Conservation (phyloP, 2,888 invertebrate genomes). For the Lordiphosa fenestrarum region DNA sequence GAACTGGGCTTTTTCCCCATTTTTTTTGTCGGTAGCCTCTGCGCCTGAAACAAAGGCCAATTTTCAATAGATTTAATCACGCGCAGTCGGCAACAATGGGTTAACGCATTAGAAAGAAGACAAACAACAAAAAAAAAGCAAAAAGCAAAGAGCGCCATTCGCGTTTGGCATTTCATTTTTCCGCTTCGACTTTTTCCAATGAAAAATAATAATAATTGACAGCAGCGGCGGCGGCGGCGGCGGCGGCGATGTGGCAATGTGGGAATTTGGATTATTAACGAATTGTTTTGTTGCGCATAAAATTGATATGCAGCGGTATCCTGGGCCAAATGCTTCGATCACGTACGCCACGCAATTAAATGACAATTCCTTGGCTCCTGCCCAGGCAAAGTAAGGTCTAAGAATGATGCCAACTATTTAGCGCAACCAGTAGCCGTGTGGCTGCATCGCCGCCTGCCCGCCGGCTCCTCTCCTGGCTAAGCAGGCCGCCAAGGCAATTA, state of each 20-base stretch:
- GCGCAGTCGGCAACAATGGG: conserved; percentile 64
- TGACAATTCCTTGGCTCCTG: conserved; percentile 77
- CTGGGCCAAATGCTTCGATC: conserved; percentile 74
- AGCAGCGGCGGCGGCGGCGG: conserved; percentile 60
- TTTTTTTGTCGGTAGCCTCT: conserved; percentile 51
- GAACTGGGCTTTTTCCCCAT: conserved; percentile 12
- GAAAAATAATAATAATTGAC: conserved; percentile 74
- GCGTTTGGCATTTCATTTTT: conserved; percentile 68
- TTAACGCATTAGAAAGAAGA: conserved; percentile 62
- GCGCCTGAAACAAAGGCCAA: conserved; percentile 66
- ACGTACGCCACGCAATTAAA: conserved; percentile 80
- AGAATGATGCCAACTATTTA: conserved; percentile 74
- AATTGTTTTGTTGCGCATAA: conserved; percentile 67
- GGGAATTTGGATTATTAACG: conserved; percentile 75
- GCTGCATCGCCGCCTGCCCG: conserved; percentile 9
- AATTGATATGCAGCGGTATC: conserved; percentile 49
- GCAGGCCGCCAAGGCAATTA: conserved; percentile 53
- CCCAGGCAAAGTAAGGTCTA: conserved; percentile 60
- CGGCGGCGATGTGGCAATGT: conserved; percentile 57
- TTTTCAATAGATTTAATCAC: conserved; percentile 73
- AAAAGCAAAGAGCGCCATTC: conserved; percentile 40
- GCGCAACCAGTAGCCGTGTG: conserved; percentile 69
- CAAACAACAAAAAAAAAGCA: conserved; percentile 3
- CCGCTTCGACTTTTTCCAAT: conserved; percentile 66
- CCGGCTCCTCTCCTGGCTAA: conserved; percentile 26